phyloP scores from a whole-genome alignment of 2,797 vertebrate species.

The Protonibea diacanthus region DNA sequence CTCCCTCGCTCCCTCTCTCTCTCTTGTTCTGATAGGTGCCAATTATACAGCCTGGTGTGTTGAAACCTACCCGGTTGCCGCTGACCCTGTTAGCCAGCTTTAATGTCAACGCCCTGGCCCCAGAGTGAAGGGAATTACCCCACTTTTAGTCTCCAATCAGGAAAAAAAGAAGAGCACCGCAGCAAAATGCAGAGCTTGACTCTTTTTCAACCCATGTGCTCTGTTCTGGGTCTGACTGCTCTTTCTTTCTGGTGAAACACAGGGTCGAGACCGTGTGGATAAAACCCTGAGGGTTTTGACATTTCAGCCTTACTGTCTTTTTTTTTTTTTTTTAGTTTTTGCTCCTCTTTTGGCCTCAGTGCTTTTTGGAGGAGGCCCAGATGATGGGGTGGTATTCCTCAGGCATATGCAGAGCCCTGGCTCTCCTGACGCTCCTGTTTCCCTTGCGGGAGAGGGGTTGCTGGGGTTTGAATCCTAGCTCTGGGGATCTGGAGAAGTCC shows the following conservation, averaged over 20 bases:
- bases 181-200: slow-evolving; percentile 74
- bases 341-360: slow-evolving; percentile 62
- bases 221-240: slow-evolving; percentile 64
- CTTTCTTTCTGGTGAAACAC: slow-evolving; percentile 68
- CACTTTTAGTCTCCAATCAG: slow-evolving; percentile 80
- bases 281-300: slow-evolving; percentile 78
- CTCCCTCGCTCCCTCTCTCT: slow-evolving; percentile 37
- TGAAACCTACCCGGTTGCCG: slow-evolving; percentile 77
- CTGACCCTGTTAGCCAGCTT: slow-evolving; percentile 81
- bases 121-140: slow-evolving; percentile 87
- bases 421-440: slow-evolving; percentile 88
- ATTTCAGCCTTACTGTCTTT: slow-evolving; percentile 66
- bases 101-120: slow-evolving; percentile 82
- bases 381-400: slow-evolving; percentile 89
- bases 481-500: slow-evolving; percentile 74
- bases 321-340: slow-evolving; percentile 49
- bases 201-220: slow-evolving; percentile 53
- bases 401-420: slow-evolving; percentile 77
- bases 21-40: slow-evolving; percentile 83
- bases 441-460: slow-evolving; percentile 88
- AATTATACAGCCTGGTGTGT: slow-evolving; percentile 77
- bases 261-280: slow-evolving; percentile 75
- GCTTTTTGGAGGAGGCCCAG: slow-evolving; percentile 73
- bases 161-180: slow-evolving; percentile 63
- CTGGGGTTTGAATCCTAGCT: slow-evolving; percentile 73